These are phyloP conservation scores for Leptoclinus maculatus DNA, from an alignment of 2,797 vertebrate genomes.

Conservation along the genomic window DNA sequence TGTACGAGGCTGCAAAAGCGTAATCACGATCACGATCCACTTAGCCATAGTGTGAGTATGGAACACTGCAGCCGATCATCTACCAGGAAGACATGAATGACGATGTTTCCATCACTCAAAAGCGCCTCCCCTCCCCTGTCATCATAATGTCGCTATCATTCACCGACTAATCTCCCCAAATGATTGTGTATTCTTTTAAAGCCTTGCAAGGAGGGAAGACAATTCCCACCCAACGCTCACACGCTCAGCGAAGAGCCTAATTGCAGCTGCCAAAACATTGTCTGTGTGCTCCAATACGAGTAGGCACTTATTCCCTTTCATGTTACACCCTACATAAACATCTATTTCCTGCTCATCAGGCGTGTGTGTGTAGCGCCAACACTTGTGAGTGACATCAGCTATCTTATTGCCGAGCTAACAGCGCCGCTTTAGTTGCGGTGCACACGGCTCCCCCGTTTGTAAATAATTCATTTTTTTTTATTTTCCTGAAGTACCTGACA, in stretches of 20 bases:
- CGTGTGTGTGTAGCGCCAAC: slow-evolving; percentile 22
- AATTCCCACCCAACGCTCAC: slow-evolving; percentile 23
- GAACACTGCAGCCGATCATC: slow-evolving; percentile 1
- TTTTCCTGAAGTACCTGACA: slow-evolving; percentile 24
- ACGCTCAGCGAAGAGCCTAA: slow-evolving; percentile 39
- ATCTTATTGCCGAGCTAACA: slow-evolving; percentile 41
- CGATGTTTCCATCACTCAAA: slow-evolving; percentile 11
- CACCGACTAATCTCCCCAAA: slow-evolving; percentile 30
- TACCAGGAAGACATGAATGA: neutral
- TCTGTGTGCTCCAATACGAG: slow-evolving; percentile 35
- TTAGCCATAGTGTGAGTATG: neutral
- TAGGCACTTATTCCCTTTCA: slow-evolving; percentile 56
- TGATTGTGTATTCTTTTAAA: slow-evolving; percentile 33
- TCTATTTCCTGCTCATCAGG: slow-evolving; percentile 63
- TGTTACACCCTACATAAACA: slow-evolving; percentile 54
- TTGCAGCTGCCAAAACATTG: slow-evolving; percentile 65
- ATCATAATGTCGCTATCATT: slow-evolving; percentile 34
- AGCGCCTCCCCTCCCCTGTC: slow-evolving; percentile 4
- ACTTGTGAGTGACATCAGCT: slow-evolving; percentile 46
- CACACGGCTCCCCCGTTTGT: slow-evolving; percentile 36
- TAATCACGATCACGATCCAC: slow-evolving; percentile 7
- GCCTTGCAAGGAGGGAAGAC: slow-evolving; percentile 17
- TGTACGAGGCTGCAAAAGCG: neutral
- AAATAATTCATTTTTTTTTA: slow-evolving; percentile 31
- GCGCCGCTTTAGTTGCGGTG: slow-evolving; percentile 25